Conservation (phyloP, 2,113 vertebrate genomes). For the Peromyscus polionotus region DNA sequence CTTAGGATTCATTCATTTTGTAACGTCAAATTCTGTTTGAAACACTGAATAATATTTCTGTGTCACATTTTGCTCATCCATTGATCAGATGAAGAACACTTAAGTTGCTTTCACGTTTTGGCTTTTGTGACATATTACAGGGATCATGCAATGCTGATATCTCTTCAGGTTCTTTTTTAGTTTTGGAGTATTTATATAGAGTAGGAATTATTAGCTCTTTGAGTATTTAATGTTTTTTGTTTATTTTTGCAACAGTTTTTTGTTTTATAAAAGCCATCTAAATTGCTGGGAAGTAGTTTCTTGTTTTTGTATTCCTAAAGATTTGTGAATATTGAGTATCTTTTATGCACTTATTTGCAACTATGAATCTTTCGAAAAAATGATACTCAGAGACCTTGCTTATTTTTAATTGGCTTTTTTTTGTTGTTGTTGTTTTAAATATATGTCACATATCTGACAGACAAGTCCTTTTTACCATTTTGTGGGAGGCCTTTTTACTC, state of each 20-base stretch:
- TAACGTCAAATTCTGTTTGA: constrained; percentile 6
- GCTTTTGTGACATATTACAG: neutral
- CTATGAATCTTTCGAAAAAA: constrained; percentile 31
- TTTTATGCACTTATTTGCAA: neutral
- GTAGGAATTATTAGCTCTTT: neutral
- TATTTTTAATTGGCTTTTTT: neutral
- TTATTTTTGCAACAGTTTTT: neutral
- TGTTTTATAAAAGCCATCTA: neutral
- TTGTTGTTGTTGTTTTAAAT: neutral
- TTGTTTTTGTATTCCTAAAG: neutral
- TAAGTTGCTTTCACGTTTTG: constrained; percentile 6
- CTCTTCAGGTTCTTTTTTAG: neutral
- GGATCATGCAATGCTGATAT: neutral
- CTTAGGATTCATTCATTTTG: neutral
- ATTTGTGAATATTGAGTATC: neutral
- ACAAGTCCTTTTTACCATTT: neutral
- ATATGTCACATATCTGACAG: neutral
- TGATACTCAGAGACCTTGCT: neutral
- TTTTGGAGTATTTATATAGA: neutral
- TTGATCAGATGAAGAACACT: neutral
- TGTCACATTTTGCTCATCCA: constrained; percentile 10
- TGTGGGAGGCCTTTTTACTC: neutral
- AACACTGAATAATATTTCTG: neutral
- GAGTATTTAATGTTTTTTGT: neutral
- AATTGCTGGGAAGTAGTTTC: neutral